Evolutionary conservation across 2,888 invertebrate genomes (phyloP).

Genomic region (Calliscelio sp.): DNA sequence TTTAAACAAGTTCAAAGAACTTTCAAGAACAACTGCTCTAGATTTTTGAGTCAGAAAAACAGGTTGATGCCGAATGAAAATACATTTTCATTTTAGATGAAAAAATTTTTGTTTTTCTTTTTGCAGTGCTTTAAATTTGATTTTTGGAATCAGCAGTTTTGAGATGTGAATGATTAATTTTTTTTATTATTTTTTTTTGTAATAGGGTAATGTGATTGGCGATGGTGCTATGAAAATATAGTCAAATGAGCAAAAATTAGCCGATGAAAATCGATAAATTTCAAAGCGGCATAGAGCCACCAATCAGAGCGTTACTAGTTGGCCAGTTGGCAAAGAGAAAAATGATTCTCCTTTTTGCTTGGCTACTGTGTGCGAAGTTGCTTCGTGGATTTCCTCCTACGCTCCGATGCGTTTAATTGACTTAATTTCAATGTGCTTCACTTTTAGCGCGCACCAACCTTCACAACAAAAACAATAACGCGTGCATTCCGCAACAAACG

Average conservation of each 20-base stretch:
- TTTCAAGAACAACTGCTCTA: constrained; percentile 14
- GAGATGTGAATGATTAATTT: too few species aligned
- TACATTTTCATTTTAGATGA: too few species aligned
- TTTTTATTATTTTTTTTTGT: too few species aligned
- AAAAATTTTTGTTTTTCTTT: too few species aligned
- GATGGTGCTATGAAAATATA: too few species aligned
- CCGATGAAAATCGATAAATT: constrained; percentile 40
- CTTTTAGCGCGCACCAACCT: constrained; percentile 56
- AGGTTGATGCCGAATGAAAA: too few species aligned
- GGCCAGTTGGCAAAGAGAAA: constrained; percentile 75
- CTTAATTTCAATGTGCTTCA: constrained; percentile 68
- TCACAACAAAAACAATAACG: constrained; percentile 36
- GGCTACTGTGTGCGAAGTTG: constrained; percentile 38
- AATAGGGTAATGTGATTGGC: too few species aligned
- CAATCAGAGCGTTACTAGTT: constrained; percentile 85
- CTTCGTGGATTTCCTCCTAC: constrained; percentile 68
- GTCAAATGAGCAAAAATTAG: neutral
- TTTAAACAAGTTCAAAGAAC: constrained; percentile 47
- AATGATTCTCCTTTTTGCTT: constrained; percentile 72
- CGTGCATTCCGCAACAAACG: constrained; percentile 25
- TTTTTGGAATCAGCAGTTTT: too few species aligned
- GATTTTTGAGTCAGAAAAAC: too few species aligned
- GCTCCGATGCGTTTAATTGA: constrained; percentile 72
- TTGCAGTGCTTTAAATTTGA: too few species aligned
- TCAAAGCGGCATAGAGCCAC: constrained; percentile 49